Evolutionary conservation across 1,140 invertebrate species (phyloP), one percentile per base, ranked within the genome.

Genomic region (Trichonephila inaurata): DNA sequence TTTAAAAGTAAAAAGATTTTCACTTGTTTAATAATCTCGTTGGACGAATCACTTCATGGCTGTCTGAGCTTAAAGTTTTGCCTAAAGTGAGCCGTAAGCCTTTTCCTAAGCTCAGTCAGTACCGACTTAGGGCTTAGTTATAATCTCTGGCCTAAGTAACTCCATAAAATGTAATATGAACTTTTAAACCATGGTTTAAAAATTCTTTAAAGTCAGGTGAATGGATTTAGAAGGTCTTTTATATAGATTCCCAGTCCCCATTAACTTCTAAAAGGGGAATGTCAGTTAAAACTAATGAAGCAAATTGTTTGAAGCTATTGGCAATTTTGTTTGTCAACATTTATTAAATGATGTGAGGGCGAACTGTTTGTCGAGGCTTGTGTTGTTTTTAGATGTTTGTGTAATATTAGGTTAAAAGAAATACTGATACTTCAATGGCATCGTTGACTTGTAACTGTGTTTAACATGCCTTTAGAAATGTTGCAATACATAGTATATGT

Each of bases 101-200:
- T 82, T 51, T 72, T 7, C 81, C 44, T 82, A 40, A 82, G 14
- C 81, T 18, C 33, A 21, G 14, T 44, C 44, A 1, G 28, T 19
- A 82, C 6, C 16, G 21, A 28, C 33, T 44, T 82, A 44, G 21
- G 14, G 16, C 77, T 82, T 82, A 33, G 77, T 33, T 44, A 82
- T 82, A 82, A 82, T 51, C 40, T 82, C 40, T 18, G 81, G 81
- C 3, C 18, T 82, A 82, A 82, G 33, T 82, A 51, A 82, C 33
- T 51, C 33, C 18, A 51, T 40, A 82, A 82, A 40, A 28, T 21
- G 33, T 44, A 21, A 21, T 51, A 19, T 19, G 14, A 51, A 82
- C 40, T 82, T 33, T 40, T 19, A 21, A 21, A 82, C 40, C 81
- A 51, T 51, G 33, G 81, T 82, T 82, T 82, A 82, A 44, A 28